These are phyloP conservation scores for Dolichoris vasculosae DNA, from an alignment of 1,140 invertebrate species.

Conservation along the genomic window DNA sequence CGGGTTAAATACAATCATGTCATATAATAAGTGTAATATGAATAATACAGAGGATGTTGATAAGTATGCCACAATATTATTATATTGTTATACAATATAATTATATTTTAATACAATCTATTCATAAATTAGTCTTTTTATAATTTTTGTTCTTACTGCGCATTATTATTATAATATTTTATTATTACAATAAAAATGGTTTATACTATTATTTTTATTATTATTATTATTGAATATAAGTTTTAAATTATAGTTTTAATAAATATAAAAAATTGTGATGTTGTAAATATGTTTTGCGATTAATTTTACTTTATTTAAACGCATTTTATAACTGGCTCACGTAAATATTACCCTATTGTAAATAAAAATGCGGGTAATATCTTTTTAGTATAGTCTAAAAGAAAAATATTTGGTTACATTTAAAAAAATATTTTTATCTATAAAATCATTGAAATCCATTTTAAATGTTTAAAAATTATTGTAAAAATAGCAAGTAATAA, in stretches of 20 bases:
- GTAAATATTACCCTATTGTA: no score
- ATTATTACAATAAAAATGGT: background rate
- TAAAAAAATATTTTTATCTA: background rate
- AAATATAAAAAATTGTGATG: no score
- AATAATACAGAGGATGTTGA: constrained; percentile 21
- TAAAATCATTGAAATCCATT: no score
- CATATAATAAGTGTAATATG: background rate
- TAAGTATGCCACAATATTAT: constrained; percentile 18
- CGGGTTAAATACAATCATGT: constrained; percentile 38
- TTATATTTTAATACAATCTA: background rate
- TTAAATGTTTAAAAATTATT: no score
- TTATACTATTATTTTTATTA: no score
- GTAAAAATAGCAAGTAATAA: no score
- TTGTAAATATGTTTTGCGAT: no score
- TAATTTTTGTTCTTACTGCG: background rate
- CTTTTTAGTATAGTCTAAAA: background rate
- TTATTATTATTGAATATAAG: no score
- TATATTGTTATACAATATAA: background rate
- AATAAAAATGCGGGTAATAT: background rate
- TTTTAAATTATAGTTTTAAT: no score
- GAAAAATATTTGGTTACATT: background rate
- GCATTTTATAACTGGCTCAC: no score
- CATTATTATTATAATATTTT: background rate
- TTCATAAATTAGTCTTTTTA: background rate
- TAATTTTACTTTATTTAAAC: no score